Evolutionary conservation across 2,888 invertebrate species (phyloP).

Genomic region (Folsomia manolachei): DNA sequence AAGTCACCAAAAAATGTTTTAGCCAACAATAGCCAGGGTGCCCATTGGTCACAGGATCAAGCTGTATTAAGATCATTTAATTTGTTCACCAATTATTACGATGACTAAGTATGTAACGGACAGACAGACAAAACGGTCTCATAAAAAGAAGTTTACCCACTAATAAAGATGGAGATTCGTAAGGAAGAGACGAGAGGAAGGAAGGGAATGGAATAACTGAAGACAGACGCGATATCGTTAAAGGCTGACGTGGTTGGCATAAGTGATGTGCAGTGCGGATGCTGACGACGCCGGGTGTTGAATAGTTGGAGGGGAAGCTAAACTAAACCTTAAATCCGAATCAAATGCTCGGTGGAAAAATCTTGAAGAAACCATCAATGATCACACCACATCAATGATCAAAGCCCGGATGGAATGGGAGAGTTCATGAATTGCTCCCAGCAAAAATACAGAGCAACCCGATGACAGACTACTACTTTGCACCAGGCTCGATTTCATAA

Average conservation of each 20-base stretch:
- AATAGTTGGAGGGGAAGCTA: neutral
- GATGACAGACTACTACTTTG: neutral
- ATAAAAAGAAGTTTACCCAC: no score
- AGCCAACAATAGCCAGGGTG: no score
- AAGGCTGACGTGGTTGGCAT: neutral
- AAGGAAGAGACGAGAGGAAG: neutral
- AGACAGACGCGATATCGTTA: conserved; percentile 9
- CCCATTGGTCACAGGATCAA: no score
- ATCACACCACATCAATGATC: conserved; percentile 1
- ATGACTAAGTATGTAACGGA: no score
- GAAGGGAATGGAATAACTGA: neutral
- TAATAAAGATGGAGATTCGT: neutral
- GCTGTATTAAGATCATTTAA: no score
- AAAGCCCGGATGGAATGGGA: neutral
- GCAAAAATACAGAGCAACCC: neutral
- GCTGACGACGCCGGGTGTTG: neutral
- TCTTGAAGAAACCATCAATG: neutral
- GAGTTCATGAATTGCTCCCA: neutral
- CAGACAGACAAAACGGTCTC: no score
- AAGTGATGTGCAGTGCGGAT: neutral
- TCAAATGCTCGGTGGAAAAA: neutral
- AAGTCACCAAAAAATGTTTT: no score
- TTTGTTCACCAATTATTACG: no score
- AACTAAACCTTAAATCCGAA: conserved; percentile 3
- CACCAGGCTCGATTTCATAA: no score